These are phyloP conservation scores for Ligdia adustata DNA, from an alignment of 2,888 invertebrate genomes.

Conservation along the genomic window DNA sequence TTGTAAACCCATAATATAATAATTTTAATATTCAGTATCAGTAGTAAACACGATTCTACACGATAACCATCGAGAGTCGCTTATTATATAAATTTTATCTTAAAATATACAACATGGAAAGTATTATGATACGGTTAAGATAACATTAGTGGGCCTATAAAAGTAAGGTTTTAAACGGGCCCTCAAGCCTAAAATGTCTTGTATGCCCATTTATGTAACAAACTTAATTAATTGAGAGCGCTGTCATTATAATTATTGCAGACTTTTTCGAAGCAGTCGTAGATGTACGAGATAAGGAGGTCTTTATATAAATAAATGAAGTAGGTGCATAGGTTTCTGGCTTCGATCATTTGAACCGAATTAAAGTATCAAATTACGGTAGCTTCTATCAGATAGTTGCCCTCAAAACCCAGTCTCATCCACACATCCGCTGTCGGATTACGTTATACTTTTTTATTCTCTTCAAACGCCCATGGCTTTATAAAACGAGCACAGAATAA, in stretches of 20 bases:
- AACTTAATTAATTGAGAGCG: slow-evolving; percentile 2
- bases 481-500: no score
- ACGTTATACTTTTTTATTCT: slow-evolving; percentile 51
- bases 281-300: slow-evolving; percentile 15
- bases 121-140: slow-evolving; percentile 13
- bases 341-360: slow-evolving; percentile 32
- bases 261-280: slow-evolving; percentile 3
- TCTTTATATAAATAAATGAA: slow-evolving; percentile 12
- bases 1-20: not conserved
- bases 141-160: slow-evolving; percentile 15
- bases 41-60: slow-evolving; percentile 12
- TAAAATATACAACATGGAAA: not conserved
- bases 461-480: slow-evolving; percentile 49
- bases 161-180: slow-evolving; percentile 13
- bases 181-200: no score
- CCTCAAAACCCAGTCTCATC: slow-evolving; percentile 53
- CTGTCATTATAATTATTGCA: slow-evolving; percentile 5
- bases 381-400: slow-evolving; percentile 58
- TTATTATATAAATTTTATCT: slow-evolving; percentile 18
- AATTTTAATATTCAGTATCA: slow-evolving; percentile 7
- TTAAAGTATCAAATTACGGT: slow-evolving; percentile 65
- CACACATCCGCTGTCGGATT: slow-evolving; percentile 57
- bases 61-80: slow-evolving; percentile 26
- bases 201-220: not conserved
- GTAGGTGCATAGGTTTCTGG: slow-evolving; percentile 17